These are phyloP conservation scores for Apamea crenata DNA, from an alignment of 2,888 invertebrate genomes.

Conservation along the genomic window DNA sequence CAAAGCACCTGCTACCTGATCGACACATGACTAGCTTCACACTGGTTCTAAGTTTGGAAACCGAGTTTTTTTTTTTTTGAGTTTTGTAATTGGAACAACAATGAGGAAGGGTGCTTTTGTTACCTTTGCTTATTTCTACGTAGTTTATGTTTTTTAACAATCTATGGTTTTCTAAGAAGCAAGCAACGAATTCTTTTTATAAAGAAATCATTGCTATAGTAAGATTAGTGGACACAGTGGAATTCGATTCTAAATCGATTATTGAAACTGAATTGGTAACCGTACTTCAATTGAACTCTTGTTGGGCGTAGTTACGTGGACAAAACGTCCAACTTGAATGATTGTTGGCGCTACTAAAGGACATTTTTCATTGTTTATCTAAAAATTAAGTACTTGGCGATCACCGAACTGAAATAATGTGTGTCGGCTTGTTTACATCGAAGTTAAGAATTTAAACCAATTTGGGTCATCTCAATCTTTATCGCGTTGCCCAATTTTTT, in stretches of 20 bases:
- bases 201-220: background rate
- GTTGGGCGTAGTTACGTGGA: background rate
- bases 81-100: constrained; percentile 16
- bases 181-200: background rate
- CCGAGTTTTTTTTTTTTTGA: constrained; percentile 3
- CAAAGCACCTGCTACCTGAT: constrained; percentile 81
- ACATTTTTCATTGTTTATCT: constrained; percentile 8
- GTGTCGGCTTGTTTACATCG: constrained; percentile 14
- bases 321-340: constrained; percentile 4
- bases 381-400: background rate
- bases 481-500: constrained; percentile 17
- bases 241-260: background rate
- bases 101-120: background rate
- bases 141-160: background rate
- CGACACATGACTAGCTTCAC: constrained; percentile 57
- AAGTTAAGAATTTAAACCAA: constrained; percentile 11
- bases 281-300: background rate
- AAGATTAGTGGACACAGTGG: background rate
- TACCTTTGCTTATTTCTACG: background rate
- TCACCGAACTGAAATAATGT: background rate
- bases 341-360: background rate
- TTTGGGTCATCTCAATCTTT: constrained; percentile 39
- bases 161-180: background rate
- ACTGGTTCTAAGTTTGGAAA: constrained; percentile 36
- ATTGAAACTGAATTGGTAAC: background rate